phyloP scores from a whole-genome alignment of 2,797 vertebrate species.

The Acestrorhynchus altus region DNA sequence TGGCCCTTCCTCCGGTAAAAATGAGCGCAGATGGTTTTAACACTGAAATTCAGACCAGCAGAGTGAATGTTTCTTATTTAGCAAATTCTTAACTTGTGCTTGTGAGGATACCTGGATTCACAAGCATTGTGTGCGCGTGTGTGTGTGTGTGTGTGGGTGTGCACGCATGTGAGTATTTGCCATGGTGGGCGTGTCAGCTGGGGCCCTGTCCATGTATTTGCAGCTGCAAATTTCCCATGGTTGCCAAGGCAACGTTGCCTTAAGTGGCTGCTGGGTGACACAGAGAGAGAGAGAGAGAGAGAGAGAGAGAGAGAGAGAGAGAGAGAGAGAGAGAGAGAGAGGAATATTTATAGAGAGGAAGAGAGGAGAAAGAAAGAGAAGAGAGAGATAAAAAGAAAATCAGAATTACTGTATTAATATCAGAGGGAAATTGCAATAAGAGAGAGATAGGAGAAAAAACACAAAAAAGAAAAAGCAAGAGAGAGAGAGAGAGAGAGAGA shows the following conservation, averaged over 20 bases:
- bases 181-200: conserved; percentile 24
- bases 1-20: not conserved
- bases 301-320: conserved; percentile 19
- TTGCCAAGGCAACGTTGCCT: conserved; percentile 58
- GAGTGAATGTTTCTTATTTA: not conserved
- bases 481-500: conserved; percentile 26
- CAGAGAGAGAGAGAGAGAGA: conserved; percentile 25
- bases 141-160: conserved; percentile 26
- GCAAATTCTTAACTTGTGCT: not conserved
- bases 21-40: not conserved
- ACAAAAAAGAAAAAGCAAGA: conserved; percentile 19
- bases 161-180: conserved; percentile 1
- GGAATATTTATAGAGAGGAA: conserved; percentile 2
- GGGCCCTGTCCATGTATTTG: conserved; percentile 41
- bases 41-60: not conserved
- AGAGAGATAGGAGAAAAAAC: conserved; percentile 7
- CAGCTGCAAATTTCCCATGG: conserved; percentile 50
- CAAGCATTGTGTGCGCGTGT: conserved; percentile 7
- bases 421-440: not conserved
- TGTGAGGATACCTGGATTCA: not conserved
- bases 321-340: not conserved
- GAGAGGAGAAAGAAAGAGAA: not conserved
- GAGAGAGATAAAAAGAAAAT: conserved; percentile 20
- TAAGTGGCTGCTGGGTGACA: conserved; percentile 47
- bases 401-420: no score